phyloP scores from a whole-genome alignment of 2,888 invertebrate genomes.

The Leucozona laternaria region DNA sequence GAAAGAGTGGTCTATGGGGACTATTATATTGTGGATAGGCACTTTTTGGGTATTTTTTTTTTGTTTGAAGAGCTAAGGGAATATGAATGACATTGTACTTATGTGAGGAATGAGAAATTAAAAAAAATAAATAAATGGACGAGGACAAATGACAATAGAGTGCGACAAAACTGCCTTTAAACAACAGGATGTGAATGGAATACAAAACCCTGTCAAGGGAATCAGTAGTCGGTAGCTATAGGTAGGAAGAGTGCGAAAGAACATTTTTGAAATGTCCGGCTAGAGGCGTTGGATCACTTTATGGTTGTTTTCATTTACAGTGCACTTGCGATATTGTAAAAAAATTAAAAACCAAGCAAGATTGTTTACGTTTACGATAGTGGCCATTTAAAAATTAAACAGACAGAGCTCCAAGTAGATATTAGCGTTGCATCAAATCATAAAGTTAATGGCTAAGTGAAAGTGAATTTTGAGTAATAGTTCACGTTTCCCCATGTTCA shows the following conservation, averaged over 20 bases:
- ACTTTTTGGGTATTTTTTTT: constrained; percentile 12
- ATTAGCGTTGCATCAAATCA: too few relatives aligned
- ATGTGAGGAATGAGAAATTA: constrained; percentile 18
- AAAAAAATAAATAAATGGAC: not conserved
- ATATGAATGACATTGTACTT: constrained; percentile 39
- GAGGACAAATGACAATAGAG: constrained; percentile 11
- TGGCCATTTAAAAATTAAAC: too few relatives aligned
- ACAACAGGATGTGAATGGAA: constrained; percentile 2
- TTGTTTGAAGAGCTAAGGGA: constrained; percentile 21
- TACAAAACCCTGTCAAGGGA: constrained; percentile 8
- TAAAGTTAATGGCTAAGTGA: too few relatives aligned
- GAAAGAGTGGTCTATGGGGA: constrained; percentile 10
- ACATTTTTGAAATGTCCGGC: not conserved
- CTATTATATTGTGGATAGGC: constrained; percentile 18
- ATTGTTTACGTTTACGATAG: too few relatives aligned
- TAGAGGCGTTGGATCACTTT: not conserved
- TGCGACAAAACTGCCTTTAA: not conserved
- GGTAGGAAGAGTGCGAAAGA: not conserved
- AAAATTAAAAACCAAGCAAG: too few relatives aligned
- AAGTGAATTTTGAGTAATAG: too few relatives aligned
- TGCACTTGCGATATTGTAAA: too few relatives aligned
- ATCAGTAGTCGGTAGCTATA: not conserved
- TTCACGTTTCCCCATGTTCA: too few relatives aligned
- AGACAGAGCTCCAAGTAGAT: too few relatives aligned
- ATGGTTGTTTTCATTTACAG: not conserved